phyloP scores from a whole-genome alignment of 2,888 invertebrate genomes.

The Eudasyphora cyanicolor region DNA sequence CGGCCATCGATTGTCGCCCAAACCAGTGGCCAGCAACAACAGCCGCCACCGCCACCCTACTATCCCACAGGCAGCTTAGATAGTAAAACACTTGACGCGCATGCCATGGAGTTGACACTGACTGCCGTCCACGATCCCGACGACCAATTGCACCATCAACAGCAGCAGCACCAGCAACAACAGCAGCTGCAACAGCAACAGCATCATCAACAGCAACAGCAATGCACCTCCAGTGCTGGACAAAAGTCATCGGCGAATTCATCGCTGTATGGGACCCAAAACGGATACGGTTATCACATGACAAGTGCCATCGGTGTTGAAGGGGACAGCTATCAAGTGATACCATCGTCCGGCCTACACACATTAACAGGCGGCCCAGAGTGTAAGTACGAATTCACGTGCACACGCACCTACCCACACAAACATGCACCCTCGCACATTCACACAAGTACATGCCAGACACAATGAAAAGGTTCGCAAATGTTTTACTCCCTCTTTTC shows the following conservation, averaged over 20 bases:
- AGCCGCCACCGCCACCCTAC: slow-evolving; percentile 74
- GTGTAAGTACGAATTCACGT: slow-evolving; percentile 73
- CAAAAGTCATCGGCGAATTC: slow-evolving; percentile 62
- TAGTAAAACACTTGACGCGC: slow-evolving; percentile 73
- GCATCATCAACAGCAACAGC: slow-evolving; percentile 70
- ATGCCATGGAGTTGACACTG: slow-evolving; percentile 74
- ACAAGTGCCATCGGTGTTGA: slow-evolving; percentile 77
- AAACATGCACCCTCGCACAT: neutral
- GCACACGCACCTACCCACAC: slow-evolving; percentile 1
- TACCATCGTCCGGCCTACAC: slow-evolving; percentile 72
- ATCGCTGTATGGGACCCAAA: slow-evolving; percentile 68
- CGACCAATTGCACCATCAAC: slow-evolving; percentile 73
- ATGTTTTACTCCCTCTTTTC: neutral
- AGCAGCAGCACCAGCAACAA: slow-evolving; percentile 66
- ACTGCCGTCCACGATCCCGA: slow-evolving; percentile 73
- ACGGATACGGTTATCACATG: slow-evolving; percentile 77
- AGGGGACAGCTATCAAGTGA: slow-evolving; percentile 77
- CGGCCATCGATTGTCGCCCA: slow-evolving; percentile 70
- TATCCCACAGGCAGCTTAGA: slow-evolving; percentile 74
- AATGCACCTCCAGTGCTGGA: slow-evolving; percentile 43
- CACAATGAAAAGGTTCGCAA: neutral
- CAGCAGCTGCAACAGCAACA: slow-evolving; percentile 70
- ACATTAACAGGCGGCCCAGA: slow-evolving; percentile 69
- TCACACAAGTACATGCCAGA: neutral
- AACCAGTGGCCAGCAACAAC: slow-evolving; percentile 59